Conservation (phyloP, 2,797 vertebrate genomes). For the Xerus rutilus region DNA sequence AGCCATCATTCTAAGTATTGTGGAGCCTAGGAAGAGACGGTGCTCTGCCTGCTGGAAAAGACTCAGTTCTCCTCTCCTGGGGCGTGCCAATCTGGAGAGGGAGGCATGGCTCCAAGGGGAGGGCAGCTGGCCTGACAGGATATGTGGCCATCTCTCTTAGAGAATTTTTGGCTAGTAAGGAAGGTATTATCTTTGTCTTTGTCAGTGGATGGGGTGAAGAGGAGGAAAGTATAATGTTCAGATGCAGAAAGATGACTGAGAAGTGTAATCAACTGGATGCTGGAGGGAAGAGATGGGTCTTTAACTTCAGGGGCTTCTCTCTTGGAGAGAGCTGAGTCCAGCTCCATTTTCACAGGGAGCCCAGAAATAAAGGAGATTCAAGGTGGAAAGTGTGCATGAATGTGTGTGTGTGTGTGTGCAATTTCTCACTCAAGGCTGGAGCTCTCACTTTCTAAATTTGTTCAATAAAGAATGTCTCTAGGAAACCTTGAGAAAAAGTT, state of each 20-base stretch:
- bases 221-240: background rate
- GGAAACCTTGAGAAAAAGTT: background rate
- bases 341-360: background rate
- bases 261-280: background rate
- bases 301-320: background rate
- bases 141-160: background rate
- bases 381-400: background rate
- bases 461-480: conserved; percentile 19
- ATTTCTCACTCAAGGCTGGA: background rate
- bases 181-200: background rate
- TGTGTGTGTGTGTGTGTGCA: no score
- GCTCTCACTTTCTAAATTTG: conserved; percentile 26
- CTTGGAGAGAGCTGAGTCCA: background rate
- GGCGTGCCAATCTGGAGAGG: background rate
- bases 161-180: background rate
- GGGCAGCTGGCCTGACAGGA: background rate
- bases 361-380: background rate
- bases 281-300: background rate
- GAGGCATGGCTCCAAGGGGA: background rate
- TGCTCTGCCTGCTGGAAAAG: background rate
- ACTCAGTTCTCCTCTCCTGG: background rate
- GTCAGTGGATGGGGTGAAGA: no score
- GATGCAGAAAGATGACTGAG: background rate
- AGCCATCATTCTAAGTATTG: background rate
- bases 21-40: background rate